Base-by-base conservation (phyloP, 2,888 invertebrate species). In the Gymnosoma rotundatum region DNA sequence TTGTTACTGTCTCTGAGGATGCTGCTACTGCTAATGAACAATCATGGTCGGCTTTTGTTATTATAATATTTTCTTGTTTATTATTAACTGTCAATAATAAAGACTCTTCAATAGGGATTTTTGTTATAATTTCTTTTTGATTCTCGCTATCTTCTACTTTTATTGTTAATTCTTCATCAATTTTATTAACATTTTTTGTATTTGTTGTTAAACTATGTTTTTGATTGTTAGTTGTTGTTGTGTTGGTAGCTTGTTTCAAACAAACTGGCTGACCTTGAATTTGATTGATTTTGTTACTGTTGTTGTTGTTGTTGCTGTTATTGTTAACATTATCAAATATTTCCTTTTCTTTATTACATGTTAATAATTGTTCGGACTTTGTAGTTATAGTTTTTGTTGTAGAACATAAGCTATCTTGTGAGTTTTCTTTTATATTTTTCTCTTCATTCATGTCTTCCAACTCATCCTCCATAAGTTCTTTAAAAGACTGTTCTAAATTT, bases 231-330 rank as follows among this genome's bases (percentile, higher is more conserved):
- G 54, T 7, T 45, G 64, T 66, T 38, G 52, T 14, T 70, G 52
- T 61, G 25, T 60, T 63, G 60, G 48, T 76, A 42, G 25, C 54
- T 74, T 79, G 75, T 16, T 79, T 42, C 50, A 12, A 56, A 50
- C 21, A 78, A 84, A 84, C 84, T 84, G 42, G 81, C 81, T 84
- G 81, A 84, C 84, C 84, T 84, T 84, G 78, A 70, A 70, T 67
- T 42, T 73, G 66, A 69, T 73, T 60, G 60, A 16, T 70, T 67
- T 69, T 74, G 45, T 64, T 78, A 21, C 50, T 81, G n/a, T 64
- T 81, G 12, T 76, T 74, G 38, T n/a, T 52, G 52, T 81, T 64
- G 48, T 38, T 63, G 18, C 61, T 70, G 25, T 72, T 79, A 9
- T 52, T 76, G 52, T 45, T 67, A 45, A 32, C 32, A 32, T 73